Evolutionary conservation across 2,797 vertebrate species (phyloP).

Genomic region (Benthosema pterotum): DNA sequence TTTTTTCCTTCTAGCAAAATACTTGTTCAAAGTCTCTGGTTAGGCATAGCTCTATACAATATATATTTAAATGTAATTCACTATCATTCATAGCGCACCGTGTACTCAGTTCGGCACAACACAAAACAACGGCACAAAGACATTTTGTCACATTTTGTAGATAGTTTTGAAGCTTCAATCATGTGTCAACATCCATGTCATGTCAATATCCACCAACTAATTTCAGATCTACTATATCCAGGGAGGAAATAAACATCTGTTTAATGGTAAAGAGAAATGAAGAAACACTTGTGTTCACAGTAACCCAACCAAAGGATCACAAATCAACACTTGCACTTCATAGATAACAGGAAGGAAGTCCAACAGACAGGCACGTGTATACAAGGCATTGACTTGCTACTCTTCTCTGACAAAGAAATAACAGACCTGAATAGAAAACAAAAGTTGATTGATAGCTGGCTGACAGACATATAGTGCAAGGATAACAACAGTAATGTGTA

Average conservation of each 20-base stretch:
- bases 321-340: slow-evolving; percentile 30
- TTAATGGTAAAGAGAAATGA: slow-evolving; percentile 24
- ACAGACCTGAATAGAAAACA: slow-evolving; percentile 28
- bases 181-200: neutral
- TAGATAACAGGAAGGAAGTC: slow-evolving; percentile 32
- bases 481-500: slow-evolving; percentile 60
- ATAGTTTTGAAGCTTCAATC: neutral
- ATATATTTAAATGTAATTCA: too few relatives aligned
- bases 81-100: too few relatives aligned
- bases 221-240: slow-evolving; percentile 2
- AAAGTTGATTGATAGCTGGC: slow-evolving; percentile 54
- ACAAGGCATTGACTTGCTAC: slow-evolving; percentile 20
- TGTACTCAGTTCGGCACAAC: too few relatives aligned
- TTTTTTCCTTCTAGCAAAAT: too few relatives aligned
- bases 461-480: slow-evolving; percentile 45
- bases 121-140: too few relatives aligned
- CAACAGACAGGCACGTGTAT: slow-evolving; percentile 25
- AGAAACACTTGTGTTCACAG: neutral
- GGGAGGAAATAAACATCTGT: slow-evolving; percentile 16
- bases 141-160: neutral
- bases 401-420: slow-evolving; percentile 53
- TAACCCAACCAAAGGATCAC: neutral
- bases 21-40: too few relatives aligned
- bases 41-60: too few relatives aligned
- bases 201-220: neutral